phyloP scores from a whole-genome alignment of 2,113 vertebrate genomes.

The Hippocampus zosterae region DNA sequence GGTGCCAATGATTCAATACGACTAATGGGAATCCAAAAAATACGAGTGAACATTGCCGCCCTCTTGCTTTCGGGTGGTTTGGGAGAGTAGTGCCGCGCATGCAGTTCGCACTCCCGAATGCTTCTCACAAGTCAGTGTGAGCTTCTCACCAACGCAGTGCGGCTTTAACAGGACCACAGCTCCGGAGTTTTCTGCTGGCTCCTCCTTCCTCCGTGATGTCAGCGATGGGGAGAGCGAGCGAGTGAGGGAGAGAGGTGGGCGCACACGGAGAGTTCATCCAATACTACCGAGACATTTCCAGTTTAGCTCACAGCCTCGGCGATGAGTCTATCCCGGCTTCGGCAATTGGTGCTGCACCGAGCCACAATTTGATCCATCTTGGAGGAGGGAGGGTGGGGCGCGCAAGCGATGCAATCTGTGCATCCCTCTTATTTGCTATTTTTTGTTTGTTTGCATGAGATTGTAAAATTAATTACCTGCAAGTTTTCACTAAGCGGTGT shows the following conservation, averaged over 20 bases:
- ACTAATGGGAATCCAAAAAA: slow-evolving; percentile 30
- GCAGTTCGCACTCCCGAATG: slow-evolving; percentile 35
- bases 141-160: slow-evolving; percentile 70
- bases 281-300: slow-evolving; percentile 76
- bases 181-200: slow-evolving; percentile 63
- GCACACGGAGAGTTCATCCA: slow-evolving; percentile 73
- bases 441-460: slow-evolving; percentile 19
- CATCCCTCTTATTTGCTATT: slow-evolving; percentile 51
- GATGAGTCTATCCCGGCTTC: slow-evolving; percentile 69
- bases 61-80: slow-evolving; percentile 61
- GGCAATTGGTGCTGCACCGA: slow-evolving; percentile 75
- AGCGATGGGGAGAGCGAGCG: slow-evolving; percentile 66
- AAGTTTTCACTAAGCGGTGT: slow-evolving; percentile 18
- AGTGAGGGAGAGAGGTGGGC: slow-evolving; percentile 69
- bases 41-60: slow-evolving; percentile 75
- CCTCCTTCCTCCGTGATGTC: slow-evolving; percentile 73
- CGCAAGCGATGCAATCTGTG: slow-evolving; percentile 58
- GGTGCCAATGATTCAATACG: slow-evolving; percentile 25
- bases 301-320: slow-evolving; percentile 71
- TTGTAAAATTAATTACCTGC: slow-evolving; percentile 30
- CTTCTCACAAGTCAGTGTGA: slow-evolving; percentile 31
- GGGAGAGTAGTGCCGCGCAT: slow-evolving; percentile 31
- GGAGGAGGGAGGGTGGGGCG: slow-evolving; percentile 66
- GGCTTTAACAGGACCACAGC: slow-evolving; percentile 72
- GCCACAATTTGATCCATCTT: slow-evolving; percentile 72